These are phyloP conservation scores for Xestia sexstrigata DNA, from an alignment of 2,888 invertebrate genomes.

Conservation along the genomic window DNA sequence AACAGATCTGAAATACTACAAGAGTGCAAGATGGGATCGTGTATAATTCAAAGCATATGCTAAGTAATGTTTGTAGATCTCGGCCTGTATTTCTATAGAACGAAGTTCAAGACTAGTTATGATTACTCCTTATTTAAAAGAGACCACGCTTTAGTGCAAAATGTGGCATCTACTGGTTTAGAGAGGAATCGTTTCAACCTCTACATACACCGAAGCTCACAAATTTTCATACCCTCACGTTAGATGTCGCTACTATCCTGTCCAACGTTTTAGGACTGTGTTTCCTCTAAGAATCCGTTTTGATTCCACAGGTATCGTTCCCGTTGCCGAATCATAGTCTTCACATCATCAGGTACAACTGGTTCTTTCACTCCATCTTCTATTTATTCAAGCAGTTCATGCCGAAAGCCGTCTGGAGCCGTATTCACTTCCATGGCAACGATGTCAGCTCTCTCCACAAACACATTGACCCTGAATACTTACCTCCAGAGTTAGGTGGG, in stretches of 20 bases:
- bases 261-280: neutral
- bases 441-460: constrained; percentile 83
- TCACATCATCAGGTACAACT: constrained; percentile 95
- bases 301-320: constrained; percentile 92
- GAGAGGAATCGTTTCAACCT: neutral
- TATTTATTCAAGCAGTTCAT: constrained; percentile 95
- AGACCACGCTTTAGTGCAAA: neutral
- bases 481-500: constrained; percentile 85
- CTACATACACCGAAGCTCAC: neutral
- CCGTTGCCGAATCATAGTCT: constrained; percentile 93
- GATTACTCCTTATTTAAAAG: neutral
- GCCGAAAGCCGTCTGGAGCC: constrained; percentile 91
- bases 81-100: neutral
- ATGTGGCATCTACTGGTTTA: constrained; percentile 36
- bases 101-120: neutral
- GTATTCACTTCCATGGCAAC: constrained; percentile 84
- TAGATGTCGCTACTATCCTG: constrained; percentile 37
- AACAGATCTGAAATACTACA: neutral
- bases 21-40: neutral
- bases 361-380: constrained; percentile 94
- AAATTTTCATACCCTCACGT: neutral
- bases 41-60: neutral
- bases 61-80: neutral
- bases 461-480: constrained; percentile 80
- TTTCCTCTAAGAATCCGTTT: constrained; percentile 4